Base-by-base conservation (phyloP, 2,113 vertebrate genomes). In the Eudyptes chrysolophus region DNA sequence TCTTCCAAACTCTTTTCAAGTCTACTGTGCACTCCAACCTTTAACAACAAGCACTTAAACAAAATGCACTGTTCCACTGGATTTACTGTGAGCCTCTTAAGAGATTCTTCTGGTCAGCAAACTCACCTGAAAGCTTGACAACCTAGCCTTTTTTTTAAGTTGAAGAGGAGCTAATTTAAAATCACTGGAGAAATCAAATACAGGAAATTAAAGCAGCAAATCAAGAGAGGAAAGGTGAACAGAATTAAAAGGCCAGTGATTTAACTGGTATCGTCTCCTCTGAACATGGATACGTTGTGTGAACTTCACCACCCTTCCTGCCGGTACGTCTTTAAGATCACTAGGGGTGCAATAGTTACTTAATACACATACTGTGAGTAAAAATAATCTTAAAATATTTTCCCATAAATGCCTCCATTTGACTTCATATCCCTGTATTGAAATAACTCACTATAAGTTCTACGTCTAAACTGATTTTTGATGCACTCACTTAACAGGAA, bases 91-190 rank as follows among this genome's bases (percentile, higher is more conserved):
- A 87, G 60, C 62, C 32, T 87, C 94, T 84, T 92, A 96, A 89
- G 58, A 87, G 49, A 78, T 79, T 87, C 79, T 96, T 90, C 76
- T 86, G 81, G 89, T 97, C 86, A 96, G 72, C 83, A 97, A 97
- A 89, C 60, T 80, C 36, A 46, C 52, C 94, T 55, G 29, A 85
- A 80, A 96, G 77, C 91, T 57, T 82, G 46, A 48, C 27, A 84
- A 57, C 58, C 38, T 68, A 75, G 62, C 13, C 25, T 3, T 32
- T 22, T 32, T 78, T 91, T 80, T 38, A 78, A 86, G 51, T 62
- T 86, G 55, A 92, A 96, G 92, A 95, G 74, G 36, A 97, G 54
- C 20, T 94, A 61, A 93, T 89, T 90, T 94, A 44, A 89, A 96
- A 95, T 95, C 85, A 77, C 64, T 60, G 15, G 49, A 89, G 68